Evolutionary conservation across 2,797 vertebrate genomes (phyloP).

Genomic region (Hydrophis major): DNA sequence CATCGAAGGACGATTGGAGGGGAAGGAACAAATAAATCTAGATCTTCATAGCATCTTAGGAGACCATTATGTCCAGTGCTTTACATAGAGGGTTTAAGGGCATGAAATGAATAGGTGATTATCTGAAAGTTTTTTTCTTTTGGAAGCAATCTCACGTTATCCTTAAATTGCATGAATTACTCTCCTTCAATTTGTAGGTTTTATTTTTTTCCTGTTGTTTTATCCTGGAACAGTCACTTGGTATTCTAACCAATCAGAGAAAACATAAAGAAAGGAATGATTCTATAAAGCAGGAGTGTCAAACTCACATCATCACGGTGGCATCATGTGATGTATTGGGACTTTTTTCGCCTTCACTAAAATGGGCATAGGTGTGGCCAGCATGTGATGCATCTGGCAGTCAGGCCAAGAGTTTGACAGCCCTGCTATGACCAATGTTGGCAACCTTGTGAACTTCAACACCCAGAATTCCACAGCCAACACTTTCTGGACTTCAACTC

Average conservation of each 20-base stretch:
- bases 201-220: not conserved
- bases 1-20: not conserved
- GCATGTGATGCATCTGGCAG: too few species aligned
- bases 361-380: too few species aligned
- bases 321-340: too few species aligned
- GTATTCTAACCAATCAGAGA: not conserved
- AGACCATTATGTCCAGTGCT: not conserved
- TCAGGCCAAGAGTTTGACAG: too few species aligned
- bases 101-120: not conserved
- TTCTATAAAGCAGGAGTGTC: not conserved
- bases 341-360: too few species aligned
- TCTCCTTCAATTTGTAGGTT: not conserved
- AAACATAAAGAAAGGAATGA: not conserved
- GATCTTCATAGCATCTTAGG: not conserved
- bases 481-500: too few species aligned
- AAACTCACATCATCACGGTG: too few species aligned
- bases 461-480: too few species aligned
- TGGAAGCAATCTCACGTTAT: not conserved
- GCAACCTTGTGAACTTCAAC: not conserved
- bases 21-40: not conserved
- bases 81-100: not conserved
- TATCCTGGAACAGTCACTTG: not conserved
- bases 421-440: too few species aligned
- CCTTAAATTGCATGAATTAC: not conserved
- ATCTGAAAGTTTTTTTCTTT: not conserved